A percentile compares a stretch with the other conserved stretches of the same genome.
phyloP scores from a whole-genome alignment of 2,797 vertebrate genomes.

The Crocidura indochinensis region DNA sequence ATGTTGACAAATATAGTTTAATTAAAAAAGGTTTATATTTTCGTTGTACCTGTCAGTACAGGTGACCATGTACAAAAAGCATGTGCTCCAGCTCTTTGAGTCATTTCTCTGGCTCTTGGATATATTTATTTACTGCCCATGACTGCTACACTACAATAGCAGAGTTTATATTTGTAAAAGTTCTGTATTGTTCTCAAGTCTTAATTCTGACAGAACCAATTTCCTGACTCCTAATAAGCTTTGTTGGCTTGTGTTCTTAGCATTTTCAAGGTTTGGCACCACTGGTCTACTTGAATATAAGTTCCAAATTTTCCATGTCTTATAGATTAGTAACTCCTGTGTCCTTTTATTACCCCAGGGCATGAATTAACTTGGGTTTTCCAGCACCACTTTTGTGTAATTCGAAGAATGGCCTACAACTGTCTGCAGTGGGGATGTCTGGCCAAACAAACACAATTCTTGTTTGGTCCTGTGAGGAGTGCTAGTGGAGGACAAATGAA shows the following conservation, averaged over 20 bases:
- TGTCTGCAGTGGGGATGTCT: not conserved
- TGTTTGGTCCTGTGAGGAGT: not conserved
- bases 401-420: not conserved
- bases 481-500: conserved; percentile 42
- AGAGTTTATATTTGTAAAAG: conserved; percentile 10
- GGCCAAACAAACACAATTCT: conserved; percentile 42
- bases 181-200: not conserved
- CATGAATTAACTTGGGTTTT: not conserved
- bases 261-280: conserved; percentile 34
- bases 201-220: conserved; percentile 14
- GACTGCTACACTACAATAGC: not conserved
- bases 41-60: no score
- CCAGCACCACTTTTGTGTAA: not conserved
- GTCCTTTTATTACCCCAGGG: conserved; percentile 27
- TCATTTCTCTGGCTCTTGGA: no score
- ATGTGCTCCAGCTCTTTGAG: no score
- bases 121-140: no score
- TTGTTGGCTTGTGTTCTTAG: conserved; percentile 34
- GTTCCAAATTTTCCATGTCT: conserved; percentile 11
- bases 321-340: conserved; percentile 25
- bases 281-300: conserved; percentile 21
- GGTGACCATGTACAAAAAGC: no score
- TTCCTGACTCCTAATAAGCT: conserved; percentile 5
- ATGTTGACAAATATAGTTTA: conserved; percentile 20
- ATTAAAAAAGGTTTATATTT: not conserved